Evolutionary conservation across 2,113 vertebrate species (phyloP).

Genomic region (Stegostoma tigrinum): DNA sequence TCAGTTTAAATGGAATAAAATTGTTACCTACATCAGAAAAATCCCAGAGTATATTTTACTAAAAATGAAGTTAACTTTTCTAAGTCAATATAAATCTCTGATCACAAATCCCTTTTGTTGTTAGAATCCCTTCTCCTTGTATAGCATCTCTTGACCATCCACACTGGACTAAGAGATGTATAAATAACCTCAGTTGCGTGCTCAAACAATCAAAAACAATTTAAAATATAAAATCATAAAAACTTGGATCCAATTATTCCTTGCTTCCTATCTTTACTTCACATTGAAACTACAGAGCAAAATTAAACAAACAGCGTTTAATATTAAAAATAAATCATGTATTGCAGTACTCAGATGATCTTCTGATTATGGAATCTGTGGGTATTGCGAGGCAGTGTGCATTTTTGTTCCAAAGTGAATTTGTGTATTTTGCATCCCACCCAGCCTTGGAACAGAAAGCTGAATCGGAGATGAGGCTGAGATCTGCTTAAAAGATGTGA

Average conservation of each 20-base stretch:
- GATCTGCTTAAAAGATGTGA: too few species aligned
- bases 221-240: neutral
- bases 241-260: neutral
- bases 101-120: neutral
- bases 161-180: neutral
- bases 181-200: neutral
- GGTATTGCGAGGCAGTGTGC: too few species aligned
- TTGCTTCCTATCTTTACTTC: neutral
- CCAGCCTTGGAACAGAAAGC: too few species aligned
- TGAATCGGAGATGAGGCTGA: too few species aligned
- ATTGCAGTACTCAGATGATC: neutral
- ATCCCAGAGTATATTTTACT: neutral
- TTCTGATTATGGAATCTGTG: neutral
- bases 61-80: neutral
- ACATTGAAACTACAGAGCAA: neutral
- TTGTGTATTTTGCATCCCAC: too few species aligned
- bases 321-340: neutral
- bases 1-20: neutral
- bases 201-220: neutral
- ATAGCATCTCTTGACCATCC: neutral
- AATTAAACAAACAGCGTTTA: neutral
- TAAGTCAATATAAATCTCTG: neutral
- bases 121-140: neutral
- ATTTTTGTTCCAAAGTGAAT: too few species aligned
- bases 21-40: neutral